phyloP scores from a whole-genome alignment of 2,888 invertebrate species.

The Dioctria linearis region DNA sequence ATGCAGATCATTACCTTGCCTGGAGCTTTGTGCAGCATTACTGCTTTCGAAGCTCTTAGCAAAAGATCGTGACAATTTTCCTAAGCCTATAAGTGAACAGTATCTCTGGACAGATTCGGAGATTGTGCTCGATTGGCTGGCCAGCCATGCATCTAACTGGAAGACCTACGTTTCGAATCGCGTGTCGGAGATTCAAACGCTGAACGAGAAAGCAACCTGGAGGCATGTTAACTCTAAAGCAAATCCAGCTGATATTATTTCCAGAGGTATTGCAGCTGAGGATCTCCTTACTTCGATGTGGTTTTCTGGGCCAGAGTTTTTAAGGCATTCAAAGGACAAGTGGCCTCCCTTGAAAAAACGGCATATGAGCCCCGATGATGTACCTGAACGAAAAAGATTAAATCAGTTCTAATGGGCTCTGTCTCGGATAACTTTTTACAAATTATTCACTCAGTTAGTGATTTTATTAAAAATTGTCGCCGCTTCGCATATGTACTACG shows the following conservation, averaged over 20 bases:
- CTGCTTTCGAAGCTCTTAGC: conserved; percentile 16
- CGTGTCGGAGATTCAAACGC: conserved; percentile 28
- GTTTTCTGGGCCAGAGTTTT: too few species aligned
- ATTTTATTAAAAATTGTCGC: not conserved
- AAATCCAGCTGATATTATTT: too few species aligned
- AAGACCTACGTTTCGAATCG: conserved; percentile 54
- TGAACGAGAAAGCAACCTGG: conserved; percentile 57
- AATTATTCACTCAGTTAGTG: too few species aligned
- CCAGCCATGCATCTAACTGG: not conserved
- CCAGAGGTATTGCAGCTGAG: too few species aligned
- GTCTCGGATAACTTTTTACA: too few species aligned
- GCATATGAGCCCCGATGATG: too few species aligned
- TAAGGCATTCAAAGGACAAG: too few species aligned
- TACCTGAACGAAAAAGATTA: not conserved
- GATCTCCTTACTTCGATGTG: too few species aligned
- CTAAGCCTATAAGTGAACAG: not conserved
- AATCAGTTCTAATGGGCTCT: not conserved
- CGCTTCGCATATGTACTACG: not conserved
- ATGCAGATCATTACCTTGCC: conserved; percentile 5
- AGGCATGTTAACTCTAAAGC: conserved; percentile 54
- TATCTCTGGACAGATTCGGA: conserved; percentile 39
- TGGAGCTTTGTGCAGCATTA: conserved; percentile 26
- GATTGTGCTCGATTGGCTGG: not conserved
- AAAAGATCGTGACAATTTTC: not conserved
- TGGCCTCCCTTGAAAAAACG: not conserved